phyloP scores from a whole-genome alignment of 2,797 vertebrate species.

The Lerista edwardsae region DNA sequence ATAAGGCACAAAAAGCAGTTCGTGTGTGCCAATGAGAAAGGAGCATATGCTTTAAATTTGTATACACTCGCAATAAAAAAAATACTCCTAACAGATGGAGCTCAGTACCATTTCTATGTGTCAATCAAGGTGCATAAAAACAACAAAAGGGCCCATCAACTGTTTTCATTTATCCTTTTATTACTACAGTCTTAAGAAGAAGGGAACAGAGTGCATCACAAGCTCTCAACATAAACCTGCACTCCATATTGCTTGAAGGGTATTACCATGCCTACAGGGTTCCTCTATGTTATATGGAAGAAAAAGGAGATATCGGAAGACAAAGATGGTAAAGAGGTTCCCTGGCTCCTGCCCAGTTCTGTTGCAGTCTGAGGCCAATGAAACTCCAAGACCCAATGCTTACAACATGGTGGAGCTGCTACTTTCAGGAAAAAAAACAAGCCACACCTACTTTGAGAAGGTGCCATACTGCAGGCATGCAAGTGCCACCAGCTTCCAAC shows the following conservation, averaged over 20 bases:
- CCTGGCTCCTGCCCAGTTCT: too few species aligned
- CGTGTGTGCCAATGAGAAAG: slow-evolving; percentile 5
- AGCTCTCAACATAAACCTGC: not conserved
- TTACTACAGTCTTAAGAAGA: not conserved
- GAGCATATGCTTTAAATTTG: not conserved
- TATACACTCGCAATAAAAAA: not conserved
- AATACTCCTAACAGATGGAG: not conserved
- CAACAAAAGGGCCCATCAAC: not conserved
- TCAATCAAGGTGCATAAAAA: not conserved
- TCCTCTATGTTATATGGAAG: too few species aligned
- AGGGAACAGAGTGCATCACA: not conserved
- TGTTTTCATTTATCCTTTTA: not conserved
- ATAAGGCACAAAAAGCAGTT: not conserved
- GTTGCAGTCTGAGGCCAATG: too few species aligned
- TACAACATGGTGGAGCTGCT: too few species aligned
- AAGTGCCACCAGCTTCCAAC: not conserved
- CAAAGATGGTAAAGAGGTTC: not conserved
- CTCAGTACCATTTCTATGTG: not conserved
- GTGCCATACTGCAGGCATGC: not conserved
- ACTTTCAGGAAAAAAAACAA: too few species aligned
- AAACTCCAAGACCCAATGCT: too few species aligned
- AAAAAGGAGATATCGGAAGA: not conserved
- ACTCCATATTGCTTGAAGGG: not conserved
- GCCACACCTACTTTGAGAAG: not conserved
- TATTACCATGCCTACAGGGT: too few species aligned